Evolutionary conservation across 1,140 invertebrate species (phyloP).

Genomic region (Oreohelix idahoensis): DNA sequence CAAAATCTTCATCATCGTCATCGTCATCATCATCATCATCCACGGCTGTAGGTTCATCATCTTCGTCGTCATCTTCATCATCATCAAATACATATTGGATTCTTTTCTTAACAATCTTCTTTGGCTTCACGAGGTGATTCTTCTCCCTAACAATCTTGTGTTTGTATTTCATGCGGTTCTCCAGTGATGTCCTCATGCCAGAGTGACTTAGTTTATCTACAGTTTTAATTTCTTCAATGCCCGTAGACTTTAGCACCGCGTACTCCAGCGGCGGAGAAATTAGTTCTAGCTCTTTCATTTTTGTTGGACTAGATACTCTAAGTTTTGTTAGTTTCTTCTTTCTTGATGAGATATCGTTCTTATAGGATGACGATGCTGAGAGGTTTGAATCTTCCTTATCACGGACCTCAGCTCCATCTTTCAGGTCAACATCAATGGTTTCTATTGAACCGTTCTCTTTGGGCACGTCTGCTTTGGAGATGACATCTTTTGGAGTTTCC

Average conservation of each 20-base stretch:
- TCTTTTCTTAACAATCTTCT: constrained; percentile 18
- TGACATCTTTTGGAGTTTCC: background rate
- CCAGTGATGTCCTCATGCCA: background rate
- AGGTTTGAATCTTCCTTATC: background rate
- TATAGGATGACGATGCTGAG: constrained; percentile 8
- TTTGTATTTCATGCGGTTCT: constrained; percentile 31
- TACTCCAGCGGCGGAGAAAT: constrained; percentile 33
- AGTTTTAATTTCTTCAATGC: constrained; percentile 8
- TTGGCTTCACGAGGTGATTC: constrained; percentile 12
- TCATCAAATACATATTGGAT: constrained; percentile 75
- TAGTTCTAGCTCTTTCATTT: constrained; percentile 39
- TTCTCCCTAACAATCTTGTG: constrained; percentile 32
- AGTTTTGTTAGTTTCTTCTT: constrained; percentile 40
- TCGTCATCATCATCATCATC: constrained; percentile 46
- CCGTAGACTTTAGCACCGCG: constrained; percentile 22
- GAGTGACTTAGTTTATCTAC: constrained; percentile 5
- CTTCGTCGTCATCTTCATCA: constrained; percentile 89
- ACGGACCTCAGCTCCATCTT: background rate
- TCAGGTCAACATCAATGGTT: background rate
- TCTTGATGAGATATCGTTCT: background rate
- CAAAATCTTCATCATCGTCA: constrained; percentile 29
- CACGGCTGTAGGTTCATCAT: constrained; percentile 77
- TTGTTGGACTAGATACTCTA: constrained; percentile 35
- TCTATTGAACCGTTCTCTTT: background rate
- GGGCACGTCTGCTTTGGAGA: background rate